Conservation (phyloP, 2,113 vertebrate species). For the Rattus rattus region DNA sequence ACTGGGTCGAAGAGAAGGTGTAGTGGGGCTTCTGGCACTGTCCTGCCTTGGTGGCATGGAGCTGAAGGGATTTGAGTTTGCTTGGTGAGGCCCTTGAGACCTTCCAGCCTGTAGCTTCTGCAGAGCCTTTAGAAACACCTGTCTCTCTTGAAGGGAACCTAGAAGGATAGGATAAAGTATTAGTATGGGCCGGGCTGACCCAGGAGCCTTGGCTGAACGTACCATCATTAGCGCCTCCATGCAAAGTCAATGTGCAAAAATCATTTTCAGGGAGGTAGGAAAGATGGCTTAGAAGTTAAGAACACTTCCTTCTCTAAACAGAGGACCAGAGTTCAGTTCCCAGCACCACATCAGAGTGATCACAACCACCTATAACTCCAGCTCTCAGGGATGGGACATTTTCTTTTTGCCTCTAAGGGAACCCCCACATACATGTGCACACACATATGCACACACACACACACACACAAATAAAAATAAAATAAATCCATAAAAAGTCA, state of each 20-base stretch:
- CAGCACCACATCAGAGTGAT: neutral
- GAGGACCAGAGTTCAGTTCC: neutral
- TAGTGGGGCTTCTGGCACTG: neutral
- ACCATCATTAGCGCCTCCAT: neutral
- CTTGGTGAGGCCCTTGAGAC: neutral
- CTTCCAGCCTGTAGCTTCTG: conserved; percentile 62
- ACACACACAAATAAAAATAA: neutral
- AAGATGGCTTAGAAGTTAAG: neutral
- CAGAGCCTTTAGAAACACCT: conserved; percentile 79
- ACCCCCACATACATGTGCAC: neutral
- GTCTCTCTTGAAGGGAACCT: conserved; percentile 82
- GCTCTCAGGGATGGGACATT: neutral
- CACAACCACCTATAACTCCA: neutral
- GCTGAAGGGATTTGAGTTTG: neutral
- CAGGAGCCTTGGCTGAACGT: neutral
- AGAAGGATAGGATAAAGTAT: neutral
- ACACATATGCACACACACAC: neutral
- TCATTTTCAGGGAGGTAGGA: neutral
- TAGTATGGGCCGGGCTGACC: neutral
- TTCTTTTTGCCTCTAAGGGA: neutral
- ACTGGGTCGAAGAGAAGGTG: neutral
- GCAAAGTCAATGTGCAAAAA: neutral
- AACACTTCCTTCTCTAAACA: neutral
- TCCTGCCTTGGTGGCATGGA: accelerated
- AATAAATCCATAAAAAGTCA: neutral